These are phyloP conservation scores for Sycophila sp. DNA, from an alignment of 1,140 invertebrate species.

Conservation along the genomic window DNA sequence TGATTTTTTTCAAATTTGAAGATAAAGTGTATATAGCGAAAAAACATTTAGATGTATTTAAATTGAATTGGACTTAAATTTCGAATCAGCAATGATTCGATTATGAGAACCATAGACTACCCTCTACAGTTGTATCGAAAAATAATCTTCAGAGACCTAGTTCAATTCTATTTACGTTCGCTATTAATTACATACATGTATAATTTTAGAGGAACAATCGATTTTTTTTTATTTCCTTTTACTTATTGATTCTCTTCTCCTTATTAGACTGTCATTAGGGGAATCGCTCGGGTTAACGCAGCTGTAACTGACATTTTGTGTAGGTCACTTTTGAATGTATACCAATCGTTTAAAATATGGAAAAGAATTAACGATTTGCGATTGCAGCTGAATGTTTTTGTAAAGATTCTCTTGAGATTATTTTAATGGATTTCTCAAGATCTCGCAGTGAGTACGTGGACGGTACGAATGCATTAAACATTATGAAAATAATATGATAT, in stretches of 20 bases:
- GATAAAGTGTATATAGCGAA: background rate
- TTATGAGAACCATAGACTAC: background rate
- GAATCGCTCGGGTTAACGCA: background rate
- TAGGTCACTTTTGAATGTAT: conserved; percentile 21
- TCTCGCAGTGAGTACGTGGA: conserved; percentile 11
- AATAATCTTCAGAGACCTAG: conserved; percentile 29
- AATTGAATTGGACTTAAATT: background rate
- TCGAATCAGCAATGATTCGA: background rate
- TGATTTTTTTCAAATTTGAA: background rate
- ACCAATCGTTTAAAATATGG: background rate
- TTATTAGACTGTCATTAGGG: conserved; percentile 2
- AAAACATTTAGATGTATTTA: background rate
- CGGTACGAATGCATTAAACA: conserved; percentile 12
- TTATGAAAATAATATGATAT: conserved; percentile 11
- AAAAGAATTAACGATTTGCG: background rate
- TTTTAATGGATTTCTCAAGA: background rate
- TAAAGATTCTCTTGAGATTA: background rate
- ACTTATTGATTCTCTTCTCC: background rate
- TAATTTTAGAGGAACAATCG: conserved; percentile 27
- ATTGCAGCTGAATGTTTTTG: background rate
- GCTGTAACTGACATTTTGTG: conserved; percentile 1
- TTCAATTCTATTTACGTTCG: background rate
- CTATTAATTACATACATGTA: conserved; percentile 4
- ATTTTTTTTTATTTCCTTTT: conserved; percentile 12
- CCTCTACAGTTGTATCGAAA: conserved; percentile 34